Conservation (phyloP, 1,140 invertebrate genomes). For the Periplaneta americana region DNA sequence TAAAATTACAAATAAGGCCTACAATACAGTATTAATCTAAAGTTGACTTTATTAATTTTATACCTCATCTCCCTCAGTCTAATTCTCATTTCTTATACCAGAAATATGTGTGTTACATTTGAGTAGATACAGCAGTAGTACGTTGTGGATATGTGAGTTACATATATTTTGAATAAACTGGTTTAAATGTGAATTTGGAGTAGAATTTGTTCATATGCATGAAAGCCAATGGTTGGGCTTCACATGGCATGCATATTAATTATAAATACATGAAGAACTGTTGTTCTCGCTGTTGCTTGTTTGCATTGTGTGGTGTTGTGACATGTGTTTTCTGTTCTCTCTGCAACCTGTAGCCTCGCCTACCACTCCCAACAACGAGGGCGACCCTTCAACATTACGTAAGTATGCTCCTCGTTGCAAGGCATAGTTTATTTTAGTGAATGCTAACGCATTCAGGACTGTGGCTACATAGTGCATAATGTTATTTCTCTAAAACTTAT, state of each 20-base stretch:
- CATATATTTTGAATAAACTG: background rate
- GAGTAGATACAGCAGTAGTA: too few relatives aligned
- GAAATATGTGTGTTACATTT: too few relatives aligned
- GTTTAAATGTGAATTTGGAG: background rate
- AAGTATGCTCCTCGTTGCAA: conserved; percentile 34
- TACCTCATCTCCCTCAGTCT: too few relatives aligned
- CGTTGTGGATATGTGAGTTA: too few relatives aligned
- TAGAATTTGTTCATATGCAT: background rate
- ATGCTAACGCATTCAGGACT: background rate
- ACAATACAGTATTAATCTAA: too few relatives aligned
- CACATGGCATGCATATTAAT: background rate
- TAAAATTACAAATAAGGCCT: too few relatives aligned
- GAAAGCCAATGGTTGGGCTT: background rate
- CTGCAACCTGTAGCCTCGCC: conserved; percentile 39
- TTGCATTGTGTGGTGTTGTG: conserved; percentile 30
- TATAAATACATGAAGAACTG: background rate
- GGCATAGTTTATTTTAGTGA: background rate
- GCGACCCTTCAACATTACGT: conserved; percentile 44
- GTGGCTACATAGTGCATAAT: background rate
- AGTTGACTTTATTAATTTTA: too few relatives aligned
- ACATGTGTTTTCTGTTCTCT: conserved; percentile 37
- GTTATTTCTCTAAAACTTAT: too few relatives aligned
- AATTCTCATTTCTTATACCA: too few relatives aligned
- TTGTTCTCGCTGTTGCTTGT: background rate
- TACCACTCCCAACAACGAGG: conserved; percentile 48